Conservation (phyloP, 2,797 vertebrate genomes). For the Pogoniulus pusillus region DNA sequence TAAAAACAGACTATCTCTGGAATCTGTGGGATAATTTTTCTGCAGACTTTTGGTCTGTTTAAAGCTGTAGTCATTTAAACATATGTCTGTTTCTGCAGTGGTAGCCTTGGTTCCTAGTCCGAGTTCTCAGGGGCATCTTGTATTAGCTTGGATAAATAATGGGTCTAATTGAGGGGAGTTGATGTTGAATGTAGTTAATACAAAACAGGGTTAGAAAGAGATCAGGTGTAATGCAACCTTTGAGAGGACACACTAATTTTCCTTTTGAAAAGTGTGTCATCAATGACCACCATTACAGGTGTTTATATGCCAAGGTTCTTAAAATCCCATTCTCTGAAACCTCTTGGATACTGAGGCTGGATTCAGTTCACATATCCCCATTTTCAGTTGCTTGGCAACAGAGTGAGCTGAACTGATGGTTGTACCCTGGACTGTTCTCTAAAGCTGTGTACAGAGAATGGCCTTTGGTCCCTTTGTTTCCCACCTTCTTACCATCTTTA, state of each 20-base stretch:
- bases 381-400: not conserved
- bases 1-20: not conserved
- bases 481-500: not conserved
- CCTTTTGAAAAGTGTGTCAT: not conserved
- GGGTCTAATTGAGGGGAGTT: not conserved
- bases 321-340: not conserved
- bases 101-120: not conserved
- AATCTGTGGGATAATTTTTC: not conserved
- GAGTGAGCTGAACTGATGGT: not conserved
- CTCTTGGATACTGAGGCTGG: not conserved
- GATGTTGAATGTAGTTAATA: not conserved
- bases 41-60: not conserved
- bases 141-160: conserved; percentile 23
- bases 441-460: not conserved
- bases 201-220: not conserved
- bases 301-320: not conserved
- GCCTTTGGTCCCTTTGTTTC: not conserved
- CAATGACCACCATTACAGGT: not conserved
- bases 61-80: not conserved
- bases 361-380: rapidly evolving
- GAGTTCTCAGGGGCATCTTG: conserved; percentile 6
- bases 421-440: not conserved
- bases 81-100: not conserved
- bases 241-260: not conserved
- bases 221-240: not conserved